Evolutionary conservation across 1,140 invertebrate genomes (phyloP).

Genomic region (Heliconius eleuchia): DNA sequence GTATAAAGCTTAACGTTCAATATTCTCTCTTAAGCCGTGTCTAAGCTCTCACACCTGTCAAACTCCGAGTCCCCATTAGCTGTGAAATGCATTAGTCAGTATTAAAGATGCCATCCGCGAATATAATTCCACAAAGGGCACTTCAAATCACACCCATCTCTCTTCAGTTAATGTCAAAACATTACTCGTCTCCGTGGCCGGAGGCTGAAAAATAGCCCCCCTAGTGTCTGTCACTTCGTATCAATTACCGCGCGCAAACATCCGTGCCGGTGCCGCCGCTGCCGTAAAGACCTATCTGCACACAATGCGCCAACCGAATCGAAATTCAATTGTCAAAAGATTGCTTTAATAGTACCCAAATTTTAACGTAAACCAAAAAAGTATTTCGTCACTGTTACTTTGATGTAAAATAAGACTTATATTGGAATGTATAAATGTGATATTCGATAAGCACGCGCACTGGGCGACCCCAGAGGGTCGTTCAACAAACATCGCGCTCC

Average conservation of each 20-base stretch:
- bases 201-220: constrained; percentile 76
- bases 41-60: constrained; percentile 70
- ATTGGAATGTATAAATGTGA: constrained; percentile 52
- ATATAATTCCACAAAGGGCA: constrained; percentile 81
- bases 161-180: constrained; percentile 79
- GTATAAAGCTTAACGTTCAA: constrained; percentile 25
- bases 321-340: constrained; percentile 80
- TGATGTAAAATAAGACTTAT: constrained; percentile 61
- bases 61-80: constrained; percentile 68
- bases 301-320: constrained; percentile 66
- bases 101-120: constrained; percentile 77
- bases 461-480: constrained; percentile 64
- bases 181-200: constrained; percentile 67
- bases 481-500: constrained; percentile 75
- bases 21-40: constrained; percentile 25
- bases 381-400: constrained; percentile 50
- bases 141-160: constrained; percentile 80
- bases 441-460: constrained; percentile 47
- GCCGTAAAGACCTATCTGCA: constrained; percentile 71
- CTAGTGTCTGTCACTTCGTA: constrained; percentile 75
- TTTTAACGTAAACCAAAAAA: constrained; percentile 55
- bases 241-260: constrained; percentile 80
- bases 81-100: constrained; percentile 79
- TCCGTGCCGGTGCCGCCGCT: constrained; percentile 51
- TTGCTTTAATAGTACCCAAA: constrained; percentile 73